A percentile compares a stretch with the other conserved stretches of the same genome.
Evolutionary conservation across 2,113 vertebrate species (phyloP).

Genomic region (Notiomystis cincta): DNA sequence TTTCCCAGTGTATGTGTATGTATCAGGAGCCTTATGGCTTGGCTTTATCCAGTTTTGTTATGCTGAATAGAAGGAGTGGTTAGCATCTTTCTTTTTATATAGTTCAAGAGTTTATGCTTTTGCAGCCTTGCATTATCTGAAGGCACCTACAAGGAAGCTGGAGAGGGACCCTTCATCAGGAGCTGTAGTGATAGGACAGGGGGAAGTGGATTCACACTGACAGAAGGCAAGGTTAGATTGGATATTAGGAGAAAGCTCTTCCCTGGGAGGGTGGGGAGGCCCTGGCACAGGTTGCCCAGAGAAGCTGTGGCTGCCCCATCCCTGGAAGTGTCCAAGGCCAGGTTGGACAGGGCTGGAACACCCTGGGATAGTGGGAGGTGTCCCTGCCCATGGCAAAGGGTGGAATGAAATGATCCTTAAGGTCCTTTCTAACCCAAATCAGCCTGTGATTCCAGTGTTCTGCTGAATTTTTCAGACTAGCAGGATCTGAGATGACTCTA

Average conservation of each 20-base stretch:
- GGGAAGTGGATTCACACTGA: neutral
- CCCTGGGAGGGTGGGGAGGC: neutral
- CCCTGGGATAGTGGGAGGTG: neutral
- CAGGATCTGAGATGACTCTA: neutral
- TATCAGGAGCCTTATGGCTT: rapidly evolving
- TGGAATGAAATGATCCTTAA: too few relatives aligned
- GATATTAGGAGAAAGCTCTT: neutral
- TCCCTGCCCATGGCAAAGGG: neutral
- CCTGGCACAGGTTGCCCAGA: neutral
- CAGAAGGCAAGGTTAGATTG: neutral
- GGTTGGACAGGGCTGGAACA: rapidly evolving
- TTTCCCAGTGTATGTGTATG: rapidly evolving
- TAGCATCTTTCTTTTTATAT: rapidly evolving
- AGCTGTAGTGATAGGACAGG: neutral
- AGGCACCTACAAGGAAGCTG: neutral
- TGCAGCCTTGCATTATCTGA: neutral
- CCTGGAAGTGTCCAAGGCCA: neutral
- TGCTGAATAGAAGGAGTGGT: neutral
- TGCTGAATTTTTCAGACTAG: neutral
- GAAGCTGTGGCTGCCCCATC: neutral
- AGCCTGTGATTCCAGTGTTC: neutral
- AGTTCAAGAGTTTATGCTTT: neutral
- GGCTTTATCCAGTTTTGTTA: neutral
- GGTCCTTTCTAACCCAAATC: neutral
- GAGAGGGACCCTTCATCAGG: neutral